Evolutionary conservation across 2,113 vertebrate genomes (phyloP).

Genomic region (Orthochromis malagaraziensis): DNA sequence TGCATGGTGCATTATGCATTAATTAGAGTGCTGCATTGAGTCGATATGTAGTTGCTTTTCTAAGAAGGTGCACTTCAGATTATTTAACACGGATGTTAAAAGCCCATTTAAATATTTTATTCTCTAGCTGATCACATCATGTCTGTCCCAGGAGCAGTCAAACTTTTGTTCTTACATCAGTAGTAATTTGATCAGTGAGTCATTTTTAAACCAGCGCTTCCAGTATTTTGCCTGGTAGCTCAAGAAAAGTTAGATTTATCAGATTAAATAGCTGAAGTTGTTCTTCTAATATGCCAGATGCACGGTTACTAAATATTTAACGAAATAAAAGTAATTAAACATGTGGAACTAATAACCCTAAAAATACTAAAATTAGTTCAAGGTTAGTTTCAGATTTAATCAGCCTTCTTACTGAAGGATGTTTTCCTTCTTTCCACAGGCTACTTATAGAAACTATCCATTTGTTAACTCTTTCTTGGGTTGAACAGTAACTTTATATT

Average conservation of each 20-base stretch:
- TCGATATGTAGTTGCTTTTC: neutral
- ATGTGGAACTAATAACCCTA: neutral
- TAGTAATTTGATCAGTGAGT: neutral
- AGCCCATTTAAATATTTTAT: neutral
- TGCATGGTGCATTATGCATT: neutral
- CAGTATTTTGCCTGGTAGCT: neutral
- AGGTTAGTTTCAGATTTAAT: neutral
- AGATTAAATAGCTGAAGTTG: neutral
- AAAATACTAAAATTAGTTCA: neutral
- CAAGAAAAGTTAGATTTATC: neutral
- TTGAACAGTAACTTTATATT: neutral
- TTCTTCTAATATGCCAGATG: neutral
- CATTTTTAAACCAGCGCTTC: neutral
- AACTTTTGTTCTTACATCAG: neutral
- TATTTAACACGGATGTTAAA: neutral
- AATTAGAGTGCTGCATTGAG: accelerated
- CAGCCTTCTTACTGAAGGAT: accelerated
- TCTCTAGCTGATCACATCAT: neutral
- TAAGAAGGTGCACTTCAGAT: neutral
- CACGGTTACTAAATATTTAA: neutral
- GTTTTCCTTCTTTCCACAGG: accelerated
- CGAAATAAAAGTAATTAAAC: neutral
- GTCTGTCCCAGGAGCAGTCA: neutral
- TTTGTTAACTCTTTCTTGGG: neutral
- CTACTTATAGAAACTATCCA: neutral